Base-by-base conservation (phyloP, 1,140 invertebrate genomes). In the Pentalonia nigronervosa region DNA sequence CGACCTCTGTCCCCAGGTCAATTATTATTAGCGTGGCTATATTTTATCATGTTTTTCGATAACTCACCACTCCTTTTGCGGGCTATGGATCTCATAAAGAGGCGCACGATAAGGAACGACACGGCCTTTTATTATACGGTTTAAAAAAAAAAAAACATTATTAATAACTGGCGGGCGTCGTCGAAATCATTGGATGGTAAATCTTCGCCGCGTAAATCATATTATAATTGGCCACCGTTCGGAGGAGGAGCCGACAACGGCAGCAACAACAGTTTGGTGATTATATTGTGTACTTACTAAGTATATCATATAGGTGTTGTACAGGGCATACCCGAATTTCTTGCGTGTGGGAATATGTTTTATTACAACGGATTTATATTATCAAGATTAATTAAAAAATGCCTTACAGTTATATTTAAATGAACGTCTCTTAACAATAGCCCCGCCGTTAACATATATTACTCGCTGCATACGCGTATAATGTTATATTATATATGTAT, bases 351-450 rank as follows among this genome's bases (percentile, higher is more conserved):
- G 89, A 90, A 90, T 45, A 17, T 67, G 30, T 90, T 36, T 48
- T 87, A 87, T 86, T 87, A 87, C 86, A 90, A 67, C 89, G 89
- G 88, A 67, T 67, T 76, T 76, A 76, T 76, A 34, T 30, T 76
- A 34, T 90, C 53, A n/a, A 90, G 89, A 90, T 90, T 90, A 90
- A 90, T 90, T 90, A 90, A 90, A 90, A 90, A 90, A 90, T 67
- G 89, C 53, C 53, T 90, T n/a, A 60, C 89, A 67, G 89, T 90
- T 90, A 90, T 67, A 90, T 60, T 60, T 60, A 90, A 90, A 90
- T 47, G 89, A 90, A 67, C 89, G 53, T 67, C 30, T 67, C 45
- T 45, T 53, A 90, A 92, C 90, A 92, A 92, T 83, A 47, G 90
- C 90, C 41, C 56, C n/a, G 89, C 89, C 67, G 89, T 90, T 60